These are phyloP conservation scores for Dusona sp. DNA, from an alignment of 2,888 invertebrate species.

Conservation along the genomic window DNA sequence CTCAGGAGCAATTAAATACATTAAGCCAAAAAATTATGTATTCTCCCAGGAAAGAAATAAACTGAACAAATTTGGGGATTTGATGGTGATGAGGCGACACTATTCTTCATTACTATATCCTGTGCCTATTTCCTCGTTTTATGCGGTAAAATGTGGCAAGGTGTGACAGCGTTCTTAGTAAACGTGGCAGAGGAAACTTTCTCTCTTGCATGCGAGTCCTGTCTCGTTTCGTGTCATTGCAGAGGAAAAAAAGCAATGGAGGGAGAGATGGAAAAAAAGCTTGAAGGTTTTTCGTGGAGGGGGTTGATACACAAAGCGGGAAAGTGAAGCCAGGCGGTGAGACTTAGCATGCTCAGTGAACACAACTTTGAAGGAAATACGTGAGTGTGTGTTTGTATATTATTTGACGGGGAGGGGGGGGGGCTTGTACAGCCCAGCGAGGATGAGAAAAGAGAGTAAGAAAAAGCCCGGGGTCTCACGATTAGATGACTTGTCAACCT, in stretches of 20 bases:
- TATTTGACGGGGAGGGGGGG: neutral
- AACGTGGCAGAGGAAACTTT: conserved; percentile 23
- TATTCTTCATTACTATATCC: neutral
- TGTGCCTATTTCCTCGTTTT: conserved; percentile 14
- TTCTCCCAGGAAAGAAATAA: neutral
- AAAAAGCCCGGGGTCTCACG: conserved; percentile 80
- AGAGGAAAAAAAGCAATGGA: conserved; percentile 80
- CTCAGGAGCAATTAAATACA: neutral
- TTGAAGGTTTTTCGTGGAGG: neutral
- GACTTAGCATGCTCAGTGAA: conserved; percentile 26
- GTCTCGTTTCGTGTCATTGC: conserved; percentile 32
- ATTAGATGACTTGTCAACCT: conserved; percentile 87
- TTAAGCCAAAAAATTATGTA: neutral
- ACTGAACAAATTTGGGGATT: neutral
- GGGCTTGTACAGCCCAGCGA: conserved; percentile 22
- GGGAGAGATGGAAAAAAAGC: conserved; percentile 10
- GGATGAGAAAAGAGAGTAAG: conserved; percentile 72
- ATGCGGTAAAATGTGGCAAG: conserved; percentile 23
- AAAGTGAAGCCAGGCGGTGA: conserved; percentile 44
- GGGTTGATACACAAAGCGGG: conserved; percentile 28
- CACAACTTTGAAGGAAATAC: conserved; percentile 6
- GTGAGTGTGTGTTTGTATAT: conserved; percentile 28
- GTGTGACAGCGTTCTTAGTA: conserved; percentile 65
- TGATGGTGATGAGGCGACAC: neutral
- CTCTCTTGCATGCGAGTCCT: conserved; percentile 1